phyloP scores from a whole-genome alignment of 2,888 invertebrate genomes.

The Apodemia mormo region DNA sequence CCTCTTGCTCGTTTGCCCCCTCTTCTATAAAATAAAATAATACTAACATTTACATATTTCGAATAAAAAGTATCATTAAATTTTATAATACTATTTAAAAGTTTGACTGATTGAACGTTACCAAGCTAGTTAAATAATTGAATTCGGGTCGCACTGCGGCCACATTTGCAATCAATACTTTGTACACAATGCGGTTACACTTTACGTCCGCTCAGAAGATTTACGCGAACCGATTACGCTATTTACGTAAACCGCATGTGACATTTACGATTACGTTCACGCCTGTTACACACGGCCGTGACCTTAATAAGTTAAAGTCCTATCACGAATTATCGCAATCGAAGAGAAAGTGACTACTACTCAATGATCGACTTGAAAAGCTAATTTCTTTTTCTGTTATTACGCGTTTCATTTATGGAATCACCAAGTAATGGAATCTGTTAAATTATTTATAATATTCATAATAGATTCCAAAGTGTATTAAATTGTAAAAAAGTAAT shows the following conservation, averaged over 20 bases:
- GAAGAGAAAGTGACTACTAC: conserved; percentile 38
- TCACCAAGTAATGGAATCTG: no score
- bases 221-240: conserved; percentile 55
- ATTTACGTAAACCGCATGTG: conserved; percentile 58
- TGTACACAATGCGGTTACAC: conserved; percentile 57
- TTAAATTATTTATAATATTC: no score
- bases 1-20: no score
- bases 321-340: conserved; percentile 13
- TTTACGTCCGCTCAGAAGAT: conserved; percentile 60
- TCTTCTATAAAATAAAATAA: no score
- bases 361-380: no score
- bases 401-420: no score
- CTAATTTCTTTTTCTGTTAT: no score
- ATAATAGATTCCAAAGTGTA: no score
- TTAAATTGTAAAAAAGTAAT: no score
- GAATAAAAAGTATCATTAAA: no score
- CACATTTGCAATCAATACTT: conserved; percentile 64
- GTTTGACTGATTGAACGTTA: background rate
- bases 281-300: conserved; percentile 57
- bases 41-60: no score
- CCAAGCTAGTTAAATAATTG: conserved; percentile 52
- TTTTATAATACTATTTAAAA: no score
- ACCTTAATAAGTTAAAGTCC: conserved; percentile 37
- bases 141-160: conserved; percentile 52
- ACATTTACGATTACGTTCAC: conserved; percentile 66